Evolutionary conservation across 2,797 vertebrate genomes (phyloP), one percentile per base, ranked within the genome.

Genomic region (Sebastes elongatus): DNA sequence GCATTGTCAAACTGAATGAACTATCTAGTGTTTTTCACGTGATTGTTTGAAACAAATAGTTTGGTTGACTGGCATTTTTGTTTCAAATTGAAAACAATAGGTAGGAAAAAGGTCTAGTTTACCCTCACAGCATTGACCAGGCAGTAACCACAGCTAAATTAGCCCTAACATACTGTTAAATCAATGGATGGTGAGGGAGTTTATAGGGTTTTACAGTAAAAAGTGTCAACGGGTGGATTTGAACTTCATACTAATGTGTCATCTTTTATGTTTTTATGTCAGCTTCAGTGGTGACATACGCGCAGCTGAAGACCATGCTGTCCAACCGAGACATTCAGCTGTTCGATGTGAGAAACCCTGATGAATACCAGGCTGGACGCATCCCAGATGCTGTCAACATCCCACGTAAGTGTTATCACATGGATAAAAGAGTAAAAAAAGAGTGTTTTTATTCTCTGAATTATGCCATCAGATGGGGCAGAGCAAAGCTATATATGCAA

Each of bases 281-380:
- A 92, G 90, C 56, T 9, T 92, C 86, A n/a, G 92, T 92, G 66
- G 95, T 96, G 86, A 93, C 89, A 9, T 87, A 94, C 80, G 11
- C 87, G 2, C 91, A 96, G 87, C 91, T 96, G 76, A 94, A 91
- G 84, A 62, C 65, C 14, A 95, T 96, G 95, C 68, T 96, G 87
- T 83, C 90, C 75, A 89, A 18, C 23, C 69, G 62, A n/a, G 82
- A 84, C 63, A 30, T 96, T 67, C 96, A 96, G 83, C 88, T 96
- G 7, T 93, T 95, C 77, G 96, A 96, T 7, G 93, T 96, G 72
- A 92, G 95, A 74, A 91, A 88, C 32, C 92, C 87, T 0, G 94
- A 96, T 7, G 96, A 96, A 76, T 92, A 92, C 85, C 86, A 90
- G 78, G 92, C 86, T 1, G 96, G 96, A 28, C 78, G 59, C 25